A percentile compares a stretch with the other conserved stretches of the same genome.
These are phyloP conservation scores for Spea bombifrons DNA, from an alignment of 2,113 vertebrate genomes.

Conservation along the genomic window DNA sequence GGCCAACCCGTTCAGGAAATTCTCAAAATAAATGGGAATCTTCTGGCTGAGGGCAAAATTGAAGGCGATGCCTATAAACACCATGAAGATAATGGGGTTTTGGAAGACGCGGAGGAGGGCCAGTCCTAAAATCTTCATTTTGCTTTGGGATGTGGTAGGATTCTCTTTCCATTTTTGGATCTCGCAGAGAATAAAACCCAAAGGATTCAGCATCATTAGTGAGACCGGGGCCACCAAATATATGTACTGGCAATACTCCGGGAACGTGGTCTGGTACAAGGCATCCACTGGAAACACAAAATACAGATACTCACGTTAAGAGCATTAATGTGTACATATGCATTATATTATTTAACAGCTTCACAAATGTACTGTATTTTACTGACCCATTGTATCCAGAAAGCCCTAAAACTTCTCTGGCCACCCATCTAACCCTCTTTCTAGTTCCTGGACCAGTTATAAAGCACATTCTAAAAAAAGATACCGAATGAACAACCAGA, in stretches of 20 bases:
- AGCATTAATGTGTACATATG: too few species aligned
- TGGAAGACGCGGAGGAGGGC: constrained; percentile 84
- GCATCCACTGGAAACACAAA: constrained; percentile 83
- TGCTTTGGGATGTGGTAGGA: constrained; percentile 73
- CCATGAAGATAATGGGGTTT: constrained; percentile 97
- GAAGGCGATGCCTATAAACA: constrained; percentile 84
- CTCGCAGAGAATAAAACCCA: constrained; percentile 95
- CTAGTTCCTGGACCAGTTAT: too few species aligned
- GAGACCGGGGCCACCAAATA: constrained; percentile 95
- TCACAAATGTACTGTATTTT: too few species aligned
- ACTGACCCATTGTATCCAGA: too few species aligned
- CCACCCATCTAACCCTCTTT: too few species aligned
- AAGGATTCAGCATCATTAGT: constrained; percentile 91
- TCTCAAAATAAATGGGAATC: constrained; percentile 82
- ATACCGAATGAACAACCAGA: too few species aligned
- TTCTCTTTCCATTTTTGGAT: constrained; percentile 88
- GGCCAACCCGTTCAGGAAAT: constrained; percentile 88
- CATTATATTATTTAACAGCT: too few species aligned
- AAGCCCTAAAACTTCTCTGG: too few species aligned
- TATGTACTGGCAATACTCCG: constrained; percentile 96
- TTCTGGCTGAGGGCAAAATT: constrained; percentile 87
- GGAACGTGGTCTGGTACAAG: constrained; percentile 87
- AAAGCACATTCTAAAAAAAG: too few species aligned
- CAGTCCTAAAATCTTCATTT: constrained; percentile 77
- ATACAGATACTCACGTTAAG: constrained; percentile 35